phyloP scores from a whole-genome alignment of 1,140 invertebrate genomes.

The Pararge aegeria region DNA sequence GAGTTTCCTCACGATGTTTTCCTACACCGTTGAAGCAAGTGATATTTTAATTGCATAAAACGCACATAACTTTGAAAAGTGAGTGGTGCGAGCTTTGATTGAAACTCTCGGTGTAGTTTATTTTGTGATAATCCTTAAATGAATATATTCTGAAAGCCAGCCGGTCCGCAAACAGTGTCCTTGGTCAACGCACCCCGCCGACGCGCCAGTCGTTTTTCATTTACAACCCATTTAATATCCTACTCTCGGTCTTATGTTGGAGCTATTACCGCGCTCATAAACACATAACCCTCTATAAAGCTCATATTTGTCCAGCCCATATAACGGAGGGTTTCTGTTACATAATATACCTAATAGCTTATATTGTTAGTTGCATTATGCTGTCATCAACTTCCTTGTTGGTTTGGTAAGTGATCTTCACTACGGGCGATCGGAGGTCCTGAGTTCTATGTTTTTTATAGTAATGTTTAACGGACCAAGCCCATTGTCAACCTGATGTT shows the following conservation, averaged over 20 bases:
- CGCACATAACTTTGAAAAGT: too few relatives aligned
- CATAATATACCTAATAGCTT: background rate
- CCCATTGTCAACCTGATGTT: too few relatives aligned
- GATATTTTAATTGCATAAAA: too few relatives aligned
- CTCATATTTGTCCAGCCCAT: conserved; percentile 6
- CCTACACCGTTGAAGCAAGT: background rate
- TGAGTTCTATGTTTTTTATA: too few relatives aligned
- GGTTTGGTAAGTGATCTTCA: too few relatives aligned
- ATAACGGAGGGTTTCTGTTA: conserved; percentile 5
- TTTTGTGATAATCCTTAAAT: background rate
- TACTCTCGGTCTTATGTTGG: conserved; percentile 10
- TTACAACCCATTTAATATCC: conserved; percentile 13
- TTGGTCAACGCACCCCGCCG: background rate
- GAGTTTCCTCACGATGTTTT: too few relatives aligned
- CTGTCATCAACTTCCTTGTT: too few relatives aligned
- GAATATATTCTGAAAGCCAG: background rate
- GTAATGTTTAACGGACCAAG: too few relatives aligned
- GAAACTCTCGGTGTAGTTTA: too few relatives aligned
- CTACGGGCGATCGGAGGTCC: too few relatives aligned
- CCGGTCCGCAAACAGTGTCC: background rate
- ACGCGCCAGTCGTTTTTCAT: conserved; percentile 12
- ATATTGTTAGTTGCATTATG: background rate
- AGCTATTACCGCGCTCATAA: background rate
- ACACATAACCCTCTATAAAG: conserved; percentile 12
- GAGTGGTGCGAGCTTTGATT: too few relatives aligned